These are phyloP conservation scores for Dolichoris vasculosae DNA, from an alignment of 1,140 invertebrate genomes.

Conservation along the genomic window DNA sequence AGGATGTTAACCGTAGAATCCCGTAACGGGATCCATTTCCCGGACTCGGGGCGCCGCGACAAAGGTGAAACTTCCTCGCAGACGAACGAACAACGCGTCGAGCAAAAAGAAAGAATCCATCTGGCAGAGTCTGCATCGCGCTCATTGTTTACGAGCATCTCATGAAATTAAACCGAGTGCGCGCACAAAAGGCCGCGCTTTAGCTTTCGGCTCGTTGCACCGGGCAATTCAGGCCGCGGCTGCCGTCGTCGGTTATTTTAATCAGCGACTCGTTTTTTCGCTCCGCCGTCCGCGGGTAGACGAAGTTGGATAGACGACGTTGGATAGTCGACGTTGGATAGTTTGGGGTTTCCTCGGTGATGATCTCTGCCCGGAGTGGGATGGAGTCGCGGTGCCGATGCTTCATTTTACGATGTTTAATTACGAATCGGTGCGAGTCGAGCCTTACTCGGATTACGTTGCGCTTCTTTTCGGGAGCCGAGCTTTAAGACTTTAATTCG, in stretches of 20 bases:
- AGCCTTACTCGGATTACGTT: no score
- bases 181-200: constrained; percentile 27
- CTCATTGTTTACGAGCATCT: constrained; percentile 49
- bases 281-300: not conserved
- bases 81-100: not conserved
- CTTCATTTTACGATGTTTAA: no score
- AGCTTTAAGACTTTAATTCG: no score
- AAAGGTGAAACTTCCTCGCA: not conserved
- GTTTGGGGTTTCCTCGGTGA: no score
- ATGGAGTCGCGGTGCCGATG: no score
- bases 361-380: no score
- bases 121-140: constrained; percentile 9
- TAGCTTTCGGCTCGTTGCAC: constrained; percentile 32
- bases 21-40: not conserved
- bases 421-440: no score
- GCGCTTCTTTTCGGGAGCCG: no score
- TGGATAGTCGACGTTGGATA: no score
- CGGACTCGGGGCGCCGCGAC: not conserved
- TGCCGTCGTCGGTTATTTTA: constrained; percentile 24
- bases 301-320: no score
- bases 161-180: constrained; percentile 49
- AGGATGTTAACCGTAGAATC: not conserved
- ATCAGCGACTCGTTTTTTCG: constrained; percentile 32
- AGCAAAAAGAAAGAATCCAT: constrained; percentile 4
- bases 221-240: constrained; percentile 10